phyloP scores from a whole-genome alignment of 2,113 vertebrate genomes.

The Ptilonorhynchus violaceus region DNA sequence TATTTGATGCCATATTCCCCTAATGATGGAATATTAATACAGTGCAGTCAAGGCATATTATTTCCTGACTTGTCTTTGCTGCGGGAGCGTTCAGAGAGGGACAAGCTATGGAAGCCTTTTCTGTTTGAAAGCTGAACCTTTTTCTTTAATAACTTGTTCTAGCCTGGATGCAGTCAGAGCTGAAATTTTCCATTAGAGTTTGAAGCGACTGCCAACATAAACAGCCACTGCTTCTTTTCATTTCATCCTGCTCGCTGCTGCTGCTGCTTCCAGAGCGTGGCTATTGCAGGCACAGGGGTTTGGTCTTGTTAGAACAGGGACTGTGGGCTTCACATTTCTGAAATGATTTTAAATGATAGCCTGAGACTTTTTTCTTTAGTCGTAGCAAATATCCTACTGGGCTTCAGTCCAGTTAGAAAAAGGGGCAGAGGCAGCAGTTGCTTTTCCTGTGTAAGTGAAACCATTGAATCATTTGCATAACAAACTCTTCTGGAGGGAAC shows the following conservation, averaged over 20 bases:
- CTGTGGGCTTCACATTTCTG: neutral
- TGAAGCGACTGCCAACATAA: constrained; percentile 60
- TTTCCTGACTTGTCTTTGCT: constrained; percentile 28
- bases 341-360: neutral
- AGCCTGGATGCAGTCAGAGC: constrained; percentile 27
- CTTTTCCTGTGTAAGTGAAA: constrained; percentile 38
- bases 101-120: constrained; percentile 12
- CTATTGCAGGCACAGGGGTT: neutral
- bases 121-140: constrained; percentile 45
- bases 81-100: neutral
- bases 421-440: neutral
- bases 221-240: constrained; percentile 49
- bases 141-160: constrained; percentile 50
- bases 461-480: constrained; percentile 21
- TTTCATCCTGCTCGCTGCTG: constrained; percentile 30
- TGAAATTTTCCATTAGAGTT: constrained; percentile 66
- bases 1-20: neutral
- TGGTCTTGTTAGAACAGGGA: neutral
- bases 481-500: constrained; percentile 28
- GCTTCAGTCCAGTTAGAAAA: neutral
- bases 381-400: neutral
- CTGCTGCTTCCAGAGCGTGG: neutral
- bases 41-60: neutral
- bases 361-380: neutral
- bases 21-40: constrained; percentile 18